These are phyloP conservation scores for Patiria pectinifera DNA, from an alignment of 53 echinoderm and acorn worm species.

Conservation along the genomic window DNA sequence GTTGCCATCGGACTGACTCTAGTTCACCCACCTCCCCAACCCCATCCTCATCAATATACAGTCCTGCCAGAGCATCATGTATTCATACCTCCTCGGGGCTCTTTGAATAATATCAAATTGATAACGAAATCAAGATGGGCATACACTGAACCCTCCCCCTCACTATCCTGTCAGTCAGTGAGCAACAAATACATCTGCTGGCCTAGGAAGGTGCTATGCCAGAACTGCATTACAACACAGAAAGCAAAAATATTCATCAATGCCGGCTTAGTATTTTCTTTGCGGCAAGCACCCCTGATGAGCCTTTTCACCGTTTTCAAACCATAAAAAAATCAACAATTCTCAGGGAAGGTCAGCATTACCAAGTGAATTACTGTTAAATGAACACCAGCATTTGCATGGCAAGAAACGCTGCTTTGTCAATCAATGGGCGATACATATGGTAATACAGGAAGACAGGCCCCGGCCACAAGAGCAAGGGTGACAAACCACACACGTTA, in stretches of 20 bases:
- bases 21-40: neutral
- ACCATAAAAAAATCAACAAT: neutral
- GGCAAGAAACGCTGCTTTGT: neutral
- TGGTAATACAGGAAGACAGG: slow-evolving; percentile 21
- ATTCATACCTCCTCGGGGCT: neutral
- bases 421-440: neutral
- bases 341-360: neutral
- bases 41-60: neutral
- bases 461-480: neutral
- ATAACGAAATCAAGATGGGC: neutral
- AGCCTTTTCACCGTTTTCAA: neutral
- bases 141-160: neutral
- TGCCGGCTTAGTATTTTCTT: neutral
- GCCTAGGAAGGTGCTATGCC: no score
- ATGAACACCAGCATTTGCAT: neutral
- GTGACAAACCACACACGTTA: slow-evolving; percentile 38
- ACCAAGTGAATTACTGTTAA: neutral
- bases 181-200: neutral
- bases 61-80: neutral
- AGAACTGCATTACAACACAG: neutral
- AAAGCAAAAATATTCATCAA: slow-evolving; percentile 32
- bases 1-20: neutral
- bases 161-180: no score
- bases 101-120: neutral
- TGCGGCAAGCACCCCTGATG: neutral